Evolutionary conservation across 2,888 invertebrate genomes (phyloP).

Genomic region (Drosophila anomelani): DNA sequence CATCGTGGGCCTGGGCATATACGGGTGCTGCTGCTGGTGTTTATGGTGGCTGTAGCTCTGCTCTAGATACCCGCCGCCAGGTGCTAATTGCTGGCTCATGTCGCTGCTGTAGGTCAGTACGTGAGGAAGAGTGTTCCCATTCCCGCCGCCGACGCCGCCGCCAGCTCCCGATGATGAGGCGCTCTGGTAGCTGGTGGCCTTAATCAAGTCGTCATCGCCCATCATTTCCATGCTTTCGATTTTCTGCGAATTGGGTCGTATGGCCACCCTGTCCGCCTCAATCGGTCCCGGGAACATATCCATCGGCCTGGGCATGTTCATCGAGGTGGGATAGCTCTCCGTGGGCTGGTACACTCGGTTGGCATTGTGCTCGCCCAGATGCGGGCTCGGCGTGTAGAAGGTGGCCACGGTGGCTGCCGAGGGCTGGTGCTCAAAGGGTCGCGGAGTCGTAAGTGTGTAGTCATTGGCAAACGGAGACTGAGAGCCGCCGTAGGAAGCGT

Average conservation of each 20-base stretch:
- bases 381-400: constrained; percentile 82
- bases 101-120: constrained; percentile 73
- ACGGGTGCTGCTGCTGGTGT: constrained; percentile 49
- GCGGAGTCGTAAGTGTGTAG: constrained; percentile 61
- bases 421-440: constrained; percentile 68
- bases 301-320: constrained; percentile 63
- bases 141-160: constrained; percentile 52
- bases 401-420: constrained; percentile 71
- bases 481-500: constrained; percentile 61
- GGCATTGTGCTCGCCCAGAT: constrained; percentile 81
- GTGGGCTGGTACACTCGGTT: constrained; percentile 77
- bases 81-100: constrained; percentile 74
- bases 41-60: constrained; percentile 45
- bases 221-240: constrained; percentile 78
- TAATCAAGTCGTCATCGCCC: constrained; percentile 57
- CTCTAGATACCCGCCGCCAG: constrained; percentile 55
- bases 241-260: constrained; percentile 82
- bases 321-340: constrained; percentile 75
- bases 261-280: constrained; percentile 72
- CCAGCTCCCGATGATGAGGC: constrained; percentile 4
- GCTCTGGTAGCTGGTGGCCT: constrained; percentile 57
- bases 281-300: constrained; percentile 68
- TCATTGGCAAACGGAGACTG: constrained; percentile 66
- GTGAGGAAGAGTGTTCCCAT: constrained; percentile 53
- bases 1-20: constrained; percentile 61